Base-by-base conservation (phyloP, 2,113 vertebrate genomes). In the Corvus cornix region DNA sequence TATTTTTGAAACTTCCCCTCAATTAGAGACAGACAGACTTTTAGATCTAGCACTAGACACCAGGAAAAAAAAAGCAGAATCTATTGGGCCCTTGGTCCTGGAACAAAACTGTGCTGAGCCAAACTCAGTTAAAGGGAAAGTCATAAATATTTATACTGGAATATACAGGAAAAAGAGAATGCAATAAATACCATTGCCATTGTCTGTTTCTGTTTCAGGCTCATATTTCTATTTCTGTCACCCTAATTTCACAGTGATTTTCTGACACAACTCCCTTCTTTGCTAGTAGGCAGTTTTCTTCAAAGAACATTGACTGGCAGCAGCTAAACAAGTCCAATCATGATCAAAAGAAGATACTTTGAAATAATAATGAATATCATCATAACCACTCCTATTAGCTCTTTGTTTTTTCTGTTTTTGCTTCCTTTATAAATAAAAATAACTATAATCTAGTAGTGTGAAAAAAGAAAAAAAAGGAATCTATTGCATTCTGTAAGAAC, bases 401-500 rank as follows among this genome's bases (percentile, higher is more conserved):
- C 24, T 26, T 59, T 31, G 62, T 62, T 64, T 66, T 31, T 26
- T 1, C 26, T 35, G 3, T n/a, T 51, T 68, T 85, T 35, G 22
- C 6, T 84, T 78, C n/a, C 48, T 63, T 74, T 78, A 39, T 59
- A 23, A 74, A 84, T 51, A 74, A 85, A 91, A 91, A 19, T 7
- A 62, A 7, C 13, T 58, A 51, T 37, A n/a, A 13, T 64, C 7
- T 13, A 43, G 3, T 10, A 39, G 5, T 20, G 7, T 5, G 4
- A 6, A 3, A 2, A 23, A 30, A 58, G 23, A 39, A 41, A 22
- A 37, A 28, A 52, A 31, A 7, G 4, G 2, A 67, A 56, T 11
- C 1, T 10, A 63, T 9, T 63, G 6, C 1, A 1, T n/a, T 66
- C 2, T 1, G 1, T 21, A 35, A 46, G 24, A 53, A 22, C 7